Evolutionary conservation across 2,888 invertebrate genomes (phyloP), one percentile per base, ranked within the genome.

Genomic region (Serrognathus titanus): DNA sequence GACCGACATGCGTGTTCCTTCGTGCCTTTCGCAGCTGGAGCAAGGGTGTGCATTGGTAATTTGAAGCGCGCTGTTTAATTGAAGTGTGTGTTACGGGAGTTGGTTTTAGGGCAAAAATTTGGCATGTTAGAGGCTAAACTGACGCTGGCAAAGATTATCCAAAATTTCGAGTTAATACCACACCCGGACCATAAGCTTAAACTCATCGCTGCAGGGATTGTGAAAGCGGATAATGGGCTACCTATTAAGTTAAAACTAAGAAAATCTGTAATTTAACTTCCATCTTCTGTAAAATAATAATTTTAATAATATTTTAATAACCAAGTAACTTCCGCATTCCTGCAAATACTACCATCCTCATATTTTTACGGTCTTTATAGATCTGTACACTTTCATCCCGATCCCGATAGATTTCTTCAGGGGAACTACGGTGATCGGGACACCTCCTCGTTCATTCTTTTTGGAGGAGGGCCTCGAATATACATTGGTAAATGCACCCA

Each of bases 351-450:
- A 1, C 16, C 16, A 16, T 16, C 16, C 2, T 16, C 16, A 2
- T 16, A 3, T 16, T 16, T 57, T 37, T 57, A 55, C 37, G 52
- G 48, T 2, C 47, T 60, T 37, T 58, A 63, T 45, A 43, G 46
- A 31, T 16, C 39, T 7, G 55, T 2, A 16, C 16, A 2, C 16
- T 3, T 16, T 16, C 2, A 16, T 3, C 16, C 16, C 16, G 16
- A 16, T 53, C 63, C 63, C 13, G 54, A 58, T 13, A 38, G 62
- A 39, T 62, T 60, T 55, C 20, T 52, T 40, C 53, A 40, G 1
- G 58, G 53, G 39, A 60, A 57, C 48, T 12, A 11, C n/a, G 8
- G 11, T 10, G 38, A 12, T 11, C 11, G 9, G 11, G 9, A 39
- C 9, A 12, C 6, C 12, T 9, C 8, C 38, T 16, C 50, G 12